Base-by-base conservation (phyloP, 1,140 invertebrate genomes). In the Popillia japonica region DNA sequence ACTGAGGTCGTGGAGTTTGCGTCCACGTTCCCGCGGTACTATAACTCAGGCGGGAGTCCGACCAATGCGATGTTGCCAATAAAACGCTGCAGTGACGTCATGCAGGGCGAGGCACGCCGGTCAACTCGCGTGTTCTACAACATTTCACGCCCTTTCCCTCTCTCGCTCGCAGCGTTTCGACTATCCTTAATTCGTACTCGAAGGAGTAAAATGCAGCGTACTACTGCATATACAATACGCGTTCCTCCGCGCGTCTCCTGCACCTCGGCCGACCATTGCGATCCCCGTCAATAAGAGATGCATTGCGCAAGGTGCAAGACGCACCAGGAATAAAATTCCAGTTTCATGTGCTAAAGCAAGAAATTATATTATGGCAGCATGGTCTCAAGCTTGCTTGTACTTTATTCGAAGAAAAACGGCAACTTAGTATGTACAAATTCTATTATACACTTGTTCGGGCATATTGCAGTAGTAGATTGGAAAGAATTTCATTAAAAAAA, bases 201-300 rank as follows among this genome's bases (percentile, higher is more conserved):
- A 6, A 55, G 48, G 48, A 76, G 81, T 79, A 82, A 78, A 79
- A 82, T 79, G 80, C 77, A 80, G 73, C 79, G 78, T 79, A 80
- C 79, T 80, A 78, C 78, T 79, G 81, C 78, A 81, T 81, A 81
- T 73, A 78, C 48, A 17, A 55, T 61, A 75, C 80, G 79, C 80
- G 79, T 42, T 77, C 77, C 77, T 79, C 17, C 17, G 48, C 48
- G 14, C 48, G 14, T 17, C 48, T 6, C 48, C 48, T 55, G 14
- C 48, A 17, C 48, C 48, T 55, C 48, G 17, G 3, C 14, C 48
- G 6, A 55, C 48, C 14, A 55, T 55, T n/a, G 48, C 17, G 17
- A 17, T n/a, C 14, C 48, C 48, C n/a, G 79, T 80, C 76, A 77
- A 77, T 77, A 77, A 55, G n/a, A 40, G 41, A 23, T 77, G 61